Evolutionary conservation across 2,888 invertebrate species (phyloP), one percentile per base, ranked within the genome.

Genomic region (Ormyrus thymus): DNA sequence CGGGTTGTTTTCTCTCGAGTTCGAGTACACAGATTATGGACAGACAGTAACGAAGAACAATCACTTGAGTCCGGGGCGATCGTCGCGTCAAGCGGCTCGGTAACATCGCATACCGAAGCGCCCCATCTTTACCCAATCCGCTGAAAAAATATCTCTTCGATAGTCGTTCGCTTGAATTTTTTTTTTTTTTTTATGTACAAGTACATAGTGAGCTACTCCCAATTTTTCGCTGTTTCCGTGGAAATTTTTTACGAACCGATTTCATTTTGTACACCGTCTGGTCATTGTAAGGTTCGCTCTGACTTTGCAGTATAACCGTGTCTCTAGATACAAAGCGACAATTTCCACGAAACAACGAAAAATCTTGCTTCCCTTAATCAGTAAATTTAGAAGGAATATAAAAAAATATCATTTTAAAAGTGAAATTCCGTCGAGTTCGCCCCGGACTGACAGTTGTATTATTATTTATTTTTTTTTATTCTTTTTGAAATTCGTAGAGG

Each of bases 31-130:
- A 29, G 29, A 29, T 29, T 29, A 29, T 29, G 29, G 29, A 29
- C 29, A 29, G 29, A 29, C 29, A 29, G 1, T 29, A 29, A 29
- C 29, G 29, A 29, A 29, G 29, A 29, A 58, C 50, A 66, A 55
- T 65, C 74, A 62, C 29, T 29, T 29, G 81, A 82, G 79, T 62
- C 81, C 79, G 78, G 80, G 82, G 81, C 79, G 75, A 78, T 64
- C 71, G 65, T 78, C 29, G 53, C 8, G 71, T 66, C 61, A 70
- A 66, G 71, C 53, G 48, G 43, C 64, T 71, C 48, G 83, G 82
- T 82, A 82, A 81, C 82, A 81, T 81, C 78, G 77, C 72, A 81
- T 81, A 82, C 79, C 81, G 71, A 53, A 74, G 29, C 70, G 64
- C 55, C 53, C 68, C 53, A 7, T 66, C 8, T 76, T 51, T 66